Evolutionary conservation across 1,140 invertebrate species (phyloP).

Genomic region (Brachionus koreanus): DNA sequence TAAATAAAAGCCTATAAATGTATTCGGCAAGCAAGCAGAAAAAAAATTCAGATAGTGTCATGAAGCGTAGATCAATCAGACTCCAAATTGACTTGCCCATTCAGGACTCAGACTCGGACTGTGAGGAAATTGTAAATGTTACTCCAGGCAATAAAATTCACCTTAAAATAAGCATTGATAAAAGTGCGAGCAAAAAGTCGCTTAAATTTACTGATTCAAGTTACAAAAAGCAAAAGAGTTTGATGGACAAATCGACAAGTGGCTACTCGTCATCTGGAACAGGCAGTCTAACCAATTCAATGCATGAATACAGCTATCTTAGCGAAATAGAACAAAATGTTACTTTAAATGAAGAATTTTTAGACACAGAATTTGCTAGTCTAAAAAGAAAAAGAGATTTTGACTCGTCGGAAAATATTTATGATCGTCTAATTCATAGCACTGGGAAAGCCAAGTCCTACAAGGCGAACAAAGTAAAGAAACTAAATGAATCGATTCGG

Average conservation of each 20-base stretch:
- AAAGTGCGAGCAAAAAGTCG: background rate
- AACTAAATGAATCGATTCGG: background rate
- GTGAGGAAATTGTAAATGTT: background rate
- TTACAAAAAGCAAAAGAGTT: background rate
- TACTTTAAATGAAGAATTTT: background rate
- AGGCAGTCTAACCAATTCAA: background rate
- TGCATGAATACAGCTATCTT: background rate
- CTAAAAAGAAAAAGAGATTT: constrained; percentile 1
- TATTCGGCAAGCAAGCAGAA: background rate
- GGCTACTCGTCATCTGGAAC: constrained; percentile 8
- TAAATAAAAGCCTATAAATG: background rate
- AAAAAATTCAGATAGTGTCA: background rate
- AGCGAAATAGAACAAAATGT: background rate
- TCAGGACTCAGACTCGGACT: constrained; percentile 15
- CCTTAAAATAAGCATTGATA: constrained; percentile 14
- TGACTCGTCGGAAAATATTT: background rate
- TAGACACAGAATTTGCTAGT: background rate
- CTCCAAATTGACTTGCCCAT: background rate
- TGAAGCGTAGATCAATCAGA: constrained; percentile 12
- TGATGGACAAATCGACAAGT: background rate
- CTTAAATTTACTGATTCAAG: background rate
- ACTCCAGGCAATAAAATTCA: background rate
- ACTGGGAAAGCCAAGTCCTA: background rate
- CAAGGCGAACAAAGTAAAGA: background rate
- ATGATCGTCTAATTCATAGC: background rate